Base-by-base conservation (phyloP, 2,113 vertebrate genomes). In the Lamprologus sp. region DNA sequence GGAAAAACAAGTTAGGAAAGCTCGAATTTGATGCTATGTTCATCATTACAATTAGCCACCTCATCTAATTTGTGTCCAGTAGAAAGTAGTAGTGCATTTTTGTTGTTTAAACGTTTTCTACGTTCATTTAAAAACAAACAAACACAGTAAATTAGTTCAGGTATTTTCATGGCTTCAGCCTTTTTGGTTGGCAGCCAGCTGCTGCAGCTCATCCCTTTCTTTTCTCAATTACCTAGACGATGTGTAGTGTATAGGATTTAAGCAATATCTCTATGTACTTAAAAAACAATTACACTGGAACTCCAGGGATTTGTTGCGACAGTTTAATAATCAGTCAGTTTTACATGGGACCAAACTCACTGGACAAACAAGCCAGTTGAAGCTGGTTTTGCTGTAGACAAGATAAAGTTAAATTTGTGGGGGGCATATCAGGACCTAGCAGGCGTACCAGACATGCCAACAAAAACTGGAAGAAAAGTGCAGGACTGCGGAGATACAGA, bases 391-490 rank as follows among this genome's bases (percentile, higher is more conserved):
- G 8, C 79, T 79, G 9, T 3, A 17, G 28, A 15, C n/a, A 12
- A 7, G 33, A 79, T 49, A 23, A 23, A 85, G 45, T 47, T 13
- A 68, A 75, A 47, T 83, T 82, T n/a, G 40, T 56, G 58, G 84
- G 4, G 14, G 85, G 89, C 91, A 92, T 92, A 87, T 89, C 55
- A 5, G 77, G 23, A 84, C 12, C 79, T 87, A 91, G 88, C 49
- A 26, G 82, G 88, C 26, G 53, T 83, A 79, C n/a, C 81, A 80
- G 73, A 6, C 9, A 2, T 28, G 93, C 91, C 90, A 90, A 93
- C 73, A 90, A 42, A 79, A 92, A 89, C 86, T 9, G 51, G 56
- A 55, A 35, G 55, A 54, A 9, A 54, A 21, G 53, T 26, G 56
- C 10, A 7, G 15, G 10, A 26, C 26, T 80, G 60, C 9, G 17